These are phyloP conservation scores for Drosophila lini DNA, from an alignment of 1,140 invertebrate genomes.

Conservation along the genomic window DNA sequence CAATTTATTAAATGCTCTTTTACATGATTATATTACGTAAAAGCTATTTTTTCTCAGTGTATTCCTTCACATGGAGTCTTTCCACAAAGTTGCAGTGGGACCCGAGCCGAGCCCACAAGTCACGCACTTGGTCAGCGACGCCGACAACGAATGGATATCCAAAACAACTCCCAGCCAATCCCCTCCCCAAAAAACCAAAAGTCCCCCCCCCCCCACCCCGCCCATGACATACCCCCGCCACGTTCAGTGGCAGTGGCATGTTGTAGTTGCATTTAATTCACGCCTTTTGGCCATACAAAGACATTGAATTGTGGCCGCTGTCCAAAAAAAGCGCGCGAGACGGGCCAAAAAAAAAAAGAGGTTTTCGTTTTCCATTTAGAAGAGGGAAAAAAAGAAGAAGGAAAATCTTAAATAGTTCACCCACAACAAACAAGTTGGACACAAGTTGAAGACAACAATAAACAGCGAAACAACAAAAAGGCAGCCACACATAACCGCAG, in stretches of 20 bases:
- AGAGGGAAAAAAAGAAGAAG: constrained; percentile 6
- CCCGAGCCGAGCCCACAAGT: constrained; percentile 70
- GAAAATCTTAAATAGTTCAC: constrained; percentile 42
- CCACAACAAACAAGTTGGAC: constrained; percentile 27
- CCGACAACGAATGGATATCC: constrained; percentile 45
- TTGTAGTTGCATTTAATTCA: constrained; percentile 64
- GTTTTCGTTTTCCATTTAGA: constrained; percentile 50
- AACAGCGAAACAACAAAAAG: constrained; percentile 26
- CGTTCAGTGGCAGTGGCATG: constrained; percentile 9
- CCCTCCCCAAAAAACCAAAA: neutral
- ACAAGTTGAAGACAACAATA: constrained; percentile 44
- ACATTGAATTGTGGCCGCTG: constrained; percentile 68
- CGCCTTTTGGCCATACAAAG: constrained; percentile 71
- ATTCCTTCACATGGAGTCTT: constrained; percentile 42
- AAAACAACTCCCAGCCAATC: constrained; percentile 36
- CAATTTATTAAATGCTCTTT: too few species aligned
- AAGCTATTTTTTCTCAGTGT: neutral
- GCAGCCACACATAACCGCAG: constrained; percentile 46
- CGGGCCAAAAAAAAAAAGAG: constrained; percentile 36
- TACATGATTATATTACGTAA: too few species aligned
- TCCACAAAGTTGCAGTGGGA: constrained; percentile 23
- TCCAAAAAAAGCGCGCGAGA: constrained; percentile 37
- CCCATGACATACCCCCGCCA: neutral
- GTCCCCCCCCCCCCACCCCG: neutral
- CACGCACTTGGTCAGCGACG: constrained; percentile 68